Percentiles rank a stretch among this genome's conserved stretches.
These are phyloP conservation scores for Thyatira batis DNA, from an alignment of 2,888 invertebrate genomes.

Conservation along the genomic window DNA sequence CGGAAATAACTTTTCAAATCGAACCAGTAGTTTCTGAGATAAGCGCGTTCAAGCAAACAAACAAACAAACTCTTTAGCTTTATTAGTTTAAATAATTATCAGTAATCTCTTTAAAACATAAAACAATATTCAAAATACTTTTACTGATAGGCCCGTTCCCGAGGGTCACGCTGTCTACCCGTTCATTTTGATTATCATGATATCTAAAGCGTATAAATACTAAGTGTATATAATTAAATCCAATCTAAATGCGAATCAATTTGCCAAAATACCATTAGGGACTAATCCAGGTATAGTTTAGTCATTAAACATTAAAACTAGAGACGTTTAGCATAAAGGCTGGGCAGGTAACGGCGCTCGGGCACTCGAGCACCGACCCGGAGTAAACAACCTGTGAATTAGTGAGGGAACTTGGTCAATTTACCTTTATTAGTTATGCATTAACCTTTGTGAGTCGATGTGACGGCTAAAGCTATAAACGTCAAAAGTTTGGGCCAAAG, in stretches of 20 bases:
- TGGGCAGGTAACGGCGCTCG: neutral
- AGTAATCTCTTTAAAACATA: too few relatives aligned
- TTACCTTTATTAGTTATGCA: slow-evolving; percentile 33
- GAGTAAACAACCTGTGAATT: slow-evolving; percentile 28
- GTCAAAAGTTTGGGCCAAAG: neutral
- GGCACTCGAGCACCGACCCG: neutral
- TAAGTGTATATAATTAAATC: too few relatives aligned
- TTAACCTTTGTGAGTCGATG: slow-evolving; percentile 8
- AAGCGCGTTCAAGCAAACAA: too few relatives aligned
- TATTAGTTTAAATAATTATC: too few relatives aligned
- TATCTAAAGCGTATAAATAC: too few relatives aligned
- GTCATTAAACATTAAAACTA: neutral
- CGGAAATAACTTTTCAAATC: too few relatives aligned
- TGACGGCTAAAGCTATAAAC: neutral
- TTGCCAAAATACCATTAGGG: neutral
- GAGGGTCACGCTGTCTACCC: too few relatives aligned
- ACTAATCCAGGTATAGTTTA: neutral
- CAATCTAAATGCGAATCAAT: neutral
- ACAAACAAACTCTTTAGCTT: too few relatives aligned
- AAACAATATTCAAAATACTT: too few relatives aligned
- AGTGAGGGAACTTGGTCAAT: slow-evolving; percentile 25
- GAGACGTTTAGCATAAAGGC: neutral
- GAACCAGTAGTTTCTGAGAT: too few relatives aligned
- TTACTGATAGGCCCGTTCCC: too few relatives aligned
- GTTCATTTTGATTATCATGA: too few relatives aligned